These are phyloP conservation scores for Xylophagus ater DNA, from an alignment of 2,888 invertebrate genomes.

Conservation along the genomic window DNA sequence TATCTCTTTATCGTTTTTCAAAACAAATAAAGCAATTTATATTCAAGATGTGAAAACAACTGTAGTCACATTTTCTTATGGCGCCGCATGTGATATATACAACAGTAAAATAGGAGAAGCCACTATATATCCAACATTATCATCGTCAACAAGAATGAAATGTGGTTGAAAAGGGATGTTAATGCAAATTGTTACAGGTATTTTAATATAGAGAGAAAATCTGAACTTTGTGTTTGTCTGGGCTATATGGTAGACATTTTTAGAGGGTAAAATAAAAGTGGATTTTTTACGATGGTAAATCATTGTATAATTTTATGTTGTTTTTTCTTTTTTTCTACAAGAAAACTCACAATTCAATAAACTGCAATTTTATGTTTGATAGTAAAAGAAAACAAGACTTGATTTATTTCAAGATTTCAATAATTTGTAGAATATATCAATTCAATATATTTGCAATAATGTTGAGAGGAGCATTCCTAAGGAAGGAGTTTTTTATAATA, in stretches of 20 bases:
- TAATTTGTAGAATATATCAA: too few species aligned
- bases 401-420: too few species aligned
- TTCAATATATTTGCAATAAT: too few species aligned
- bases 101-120: conserved; percentile 4
- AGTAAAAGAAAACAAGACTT: too few species aligned
- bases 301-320: not conserved
- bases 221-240: not conserved
- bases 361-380: conserved; percentile 6
- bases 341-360: conserved; percentile 12
- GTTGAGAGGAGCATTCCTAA: too few species aligned
- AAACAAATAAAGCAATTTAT: conserved; percentile 38
- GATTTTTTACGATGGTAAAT: conserved; percentile 4
- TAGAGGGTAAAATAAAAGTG: conserved; percentile 1
- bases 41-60: conserved; percentile 37
- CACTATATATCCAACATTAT: conserved; percentile 8
- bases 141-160: conserved; percentile 9
- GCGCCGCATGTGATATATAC: conserved; percentile 14
- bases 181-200: conserved; percentile 18
- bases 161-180: conserved; percentile 13
- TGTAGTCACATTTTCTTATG: conserved; percentile 17
- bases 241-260: not conserved
- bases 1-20: not conserved
- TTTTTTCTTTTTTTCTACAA: conserved; percentile 9
- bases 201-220: not conserved
- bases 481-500: too few species aligned